A percentile compares a stretch with the other conserved stretches of the same genome.
These are phyloP conservation scores for Nothocercus julius DNA, from an alignment of 2,113 vertebrate species.

Conservation along the genomic window DNA sequence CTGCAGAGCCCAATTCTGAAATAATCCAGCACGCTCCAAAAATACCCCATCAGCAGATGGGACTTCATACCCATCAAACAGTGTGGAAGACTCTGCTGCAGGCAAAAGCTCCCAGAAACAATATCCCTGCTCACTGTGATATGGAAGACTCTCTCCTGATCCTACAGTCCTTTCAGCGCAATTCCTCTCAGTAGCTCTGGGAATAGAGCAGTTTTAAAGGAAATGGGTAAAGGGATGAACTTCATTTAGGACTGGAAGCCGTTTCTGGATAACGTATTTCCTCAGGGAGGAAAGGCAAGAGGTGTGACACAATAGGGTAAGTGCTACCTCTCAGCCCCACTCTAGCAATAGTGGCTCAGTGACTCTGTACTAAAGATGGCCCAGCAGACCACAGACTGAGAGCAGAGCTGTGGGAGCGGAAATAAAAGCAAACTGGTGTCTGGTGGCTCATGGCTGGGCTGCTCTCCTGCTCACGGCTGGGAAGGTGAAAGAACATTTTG, in stretches of 20 bases:
- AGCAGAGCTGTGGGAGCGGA: neutral
- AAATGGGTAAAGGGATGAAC: neutral
- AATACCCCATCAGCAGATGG: neutral
- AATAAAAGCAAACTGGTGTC: neutral
- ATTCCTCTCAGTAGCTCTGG: neutral
- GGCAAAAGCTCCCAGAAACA: neutral
- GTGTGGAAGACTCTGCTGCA: neutral
- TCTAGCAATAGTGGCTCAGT: neutral
- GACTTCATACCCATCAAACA: neutral
- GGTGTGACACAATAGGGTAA: neutral
- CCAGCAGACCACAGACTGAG: neutral
- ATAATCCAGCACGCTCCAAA: neutral
- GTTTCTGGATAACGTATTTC: neutral
- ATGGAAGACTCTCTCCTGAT: neutral
- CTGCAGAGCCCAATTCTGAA: neutral
- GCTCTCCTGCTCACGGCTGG: neutral
- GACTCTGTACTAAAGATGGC: neutral
- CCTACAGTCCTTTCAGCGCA: neutral
- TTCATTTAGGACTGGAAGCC: neutral
- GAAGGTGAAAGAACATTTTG: neutral
- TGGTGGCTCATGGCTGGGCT: neutral
- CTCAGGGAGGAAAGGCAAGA: neutral
- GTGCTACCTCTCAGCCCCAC: neutral
- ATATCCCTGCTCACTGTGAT: rapidly evolving
- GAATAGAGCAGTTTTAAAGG: neutral